Evolutionary conservation across 2,113 vertebrate genomes (phyloP).

Genomic region (Gopherus flavomarginatus): DNA sequence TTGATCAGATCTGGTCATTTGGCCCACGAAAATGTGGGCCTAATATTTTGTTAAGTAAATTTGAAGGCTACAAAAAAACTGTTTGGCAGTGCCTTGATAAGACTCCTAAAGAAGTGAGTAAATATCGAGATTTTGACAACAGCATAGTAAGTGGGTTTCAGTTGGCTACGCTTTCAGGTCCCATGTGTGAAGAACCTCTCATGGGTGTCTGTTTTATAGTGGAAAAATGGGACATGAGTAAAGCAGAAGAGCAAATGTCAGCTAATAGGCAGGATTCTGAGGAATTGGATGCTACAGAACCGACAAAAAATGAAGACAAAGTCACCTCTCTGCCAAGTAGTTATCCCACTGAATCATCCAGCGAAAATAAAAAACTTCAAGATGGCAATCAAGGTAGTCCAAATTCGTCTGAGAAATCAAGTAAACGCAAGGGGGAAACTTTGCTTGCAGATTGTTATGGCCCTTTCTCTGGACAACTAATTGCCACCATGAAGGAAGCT

Average conservation of each 20-base stretch:
- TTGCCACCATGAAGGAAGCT: conserved; percentile 94
- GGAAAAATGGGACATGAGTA: conserved; percentile 90
- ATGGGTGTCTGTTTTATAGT: conserved; percentile 96
- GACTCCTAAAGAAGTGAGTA: conserved; percentile 39
- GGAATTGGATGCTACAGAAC: background rate
- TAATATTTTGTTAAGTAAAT: conserved; percentile 90
- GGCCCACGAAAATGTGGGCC: conserved; percentile 95
- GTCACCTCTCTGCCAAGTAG: fast-evolving
- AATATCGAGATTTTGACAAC: conserved; percentile 89
- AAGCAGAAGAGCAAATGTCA: conserved; percentile 45
- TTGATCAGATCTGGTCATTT: conserved; percentile 94
- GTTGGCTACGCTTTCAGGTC: conserved; percentile 91
- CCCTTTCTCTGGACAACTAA: conserved; percentile 94
- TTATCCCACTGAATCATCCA: background rate
- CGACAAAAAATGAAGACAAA: background rate
- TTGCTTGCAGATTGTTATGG: conserved; percentile 86
- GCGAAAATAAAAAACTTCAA: background rate
- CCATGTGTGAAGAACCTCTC: conserved; percentile 97
- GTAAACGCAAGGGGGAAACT: conserved; percentile 68
- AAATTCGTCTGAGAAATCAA: conserved; percentile 35
- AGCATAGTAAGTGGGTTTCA: conserved; percentile 96
- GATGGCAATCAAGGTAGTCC: background rate
- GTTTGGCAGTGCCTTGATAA: conserved; percentile 88
- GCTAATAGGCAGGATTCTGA: conserved; percentile 52
- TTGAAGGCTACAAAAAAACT: conserved; percentile 84